phyloP scores from a whole-genome alignment of 2,888 invertebrate species.

The Ormyrus thymus region DNA sequence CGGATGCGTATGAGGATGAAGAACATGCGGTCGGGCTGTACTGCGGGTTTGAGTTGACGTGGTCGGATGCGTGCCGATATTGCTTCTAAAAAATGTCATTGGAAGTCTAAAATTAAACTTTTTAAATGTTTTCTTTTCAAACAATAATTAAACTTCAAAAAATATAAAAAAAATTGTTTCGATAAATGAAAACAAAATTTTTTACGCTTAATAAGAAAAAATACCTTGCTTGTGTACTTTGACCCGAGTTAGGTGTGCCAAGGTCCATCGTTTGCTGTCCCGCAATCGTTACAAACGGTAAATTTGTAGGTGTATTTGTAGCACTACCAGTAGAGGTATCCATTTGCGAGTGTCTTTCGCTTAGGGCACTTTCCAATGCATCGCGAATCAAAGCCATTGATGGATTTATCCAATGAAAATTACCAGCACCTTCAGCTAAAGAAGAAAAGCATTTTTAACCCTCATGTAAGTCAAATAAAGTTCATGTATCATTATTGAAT shows the following conservation, averaged over 20 bases:
- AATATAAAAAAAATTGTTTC: neutral
- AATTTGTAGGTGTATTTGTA: conserved; percentile 30
- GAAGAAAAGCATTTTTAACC: neutral
- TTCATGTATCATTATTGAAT: neutral
- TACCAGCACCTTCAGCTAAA: conserved; percentile 26
- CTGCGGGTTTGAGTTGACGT: conserved; percentile 84
- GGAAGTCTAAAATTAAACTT: neutral
- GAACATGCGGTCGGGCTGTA: conserved; percentile 81
- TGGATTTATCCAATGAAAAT: conserved; percentile 30
- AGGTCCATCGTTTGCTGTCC: conserved; percentile 60
- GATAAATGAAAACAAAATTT: neutral
- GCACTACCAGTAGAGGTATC: conserved; percentile 41
- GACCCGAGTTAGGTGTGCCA: conserved; percentile 67
- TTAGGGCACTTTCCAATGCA: conserved; percentile 42
- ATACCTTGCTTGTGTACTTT: conserved; percentile 72
- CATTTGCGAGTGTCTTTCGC: conserved; percentile 41
- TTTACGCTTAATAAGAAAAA: neutral
- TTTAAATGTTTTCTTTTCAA: neutral
- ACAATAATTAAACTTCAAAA: neutral
- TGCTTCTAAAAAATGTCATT: conserved; percentile 74
- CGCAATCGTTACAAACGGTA: conserved; percentile 52
- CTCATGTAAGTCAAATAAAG: neutral
- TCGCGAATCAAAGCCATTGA: conserved; percentile 53
- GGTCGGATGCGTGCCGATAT: conserved; percentile 83
- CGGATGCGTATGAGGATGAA: conserved; percentile 79